Conservation (phyloP, 2,797 vertebrate species). For the Channa striata region DNA sequence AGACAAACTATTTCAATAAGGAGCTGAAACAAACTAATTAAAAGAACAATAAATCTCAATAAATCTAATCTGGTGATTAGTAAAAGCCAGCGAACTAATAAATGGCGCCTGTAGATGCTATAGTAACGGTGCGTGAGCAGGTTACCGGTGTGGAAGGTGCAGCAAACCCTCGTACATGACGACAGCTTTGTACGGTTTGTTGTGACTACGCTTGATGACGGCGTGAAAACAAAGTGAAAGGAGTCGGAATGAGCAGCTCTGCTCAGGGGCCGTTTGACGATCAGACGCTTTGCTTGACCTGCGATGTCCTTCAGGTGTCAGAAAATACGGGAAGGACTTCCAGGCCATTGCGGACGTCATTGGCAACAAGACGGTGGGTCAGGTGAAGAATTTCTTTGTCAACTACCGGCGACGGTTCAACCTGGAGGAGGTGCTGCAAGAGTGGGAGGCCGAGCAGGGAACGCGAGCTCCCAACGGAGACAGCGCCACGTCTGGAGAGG, state of each 20-base stretch:
- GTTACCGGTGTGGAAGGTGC: not conserved
- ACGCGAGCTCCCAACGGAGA: slow-evolving; percentile 93
- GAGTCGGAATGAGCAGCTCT: too few species aligned
- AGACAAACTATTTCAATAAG: too few species aligned
- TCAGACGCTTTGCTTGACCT: not conserved
- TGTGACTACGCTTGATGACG: too few species aligned
- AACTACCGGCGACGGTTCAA: slow-evolving; percentile 99
- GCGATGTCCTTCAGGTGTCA: slow-evolving; percentile 86
- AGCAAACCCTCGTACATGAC: not conserved
- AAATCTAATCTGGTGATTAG: too few species aligned
- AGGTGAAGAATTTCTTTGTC: slow-evolving; percentile 99
- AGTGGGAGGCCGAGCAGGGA: slow-evolving; percentile 99
- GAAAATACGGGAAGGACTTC: slow-evolving; percentile 99
- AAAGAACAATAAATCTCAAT: too few species aligned
- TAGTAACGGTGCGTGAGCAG: not conserved
- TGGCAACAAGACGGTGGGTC: slow-evolving; percentile 98
- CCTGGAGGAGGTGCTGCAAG: slow-evolving; percentile 99
- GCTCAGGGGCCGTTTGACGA: not conserved
- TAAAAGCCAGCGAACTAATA: too few species aligned
- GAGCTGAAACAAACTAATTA: too few species aligned
- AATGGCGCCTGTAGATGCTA: too few species aligned
- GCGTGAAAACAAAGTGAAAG: too few species aligned
- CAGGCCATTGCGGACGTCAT: slow-evolving; percentile 99
- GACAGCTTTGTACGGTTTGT: too few species aligned
- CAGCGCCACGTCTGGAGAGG: slow-evolving; percentile 92